phyloP scores from a whole-genome alignment of 2,888 invertebrate genomes.

The Morpho achilles region DNA sequence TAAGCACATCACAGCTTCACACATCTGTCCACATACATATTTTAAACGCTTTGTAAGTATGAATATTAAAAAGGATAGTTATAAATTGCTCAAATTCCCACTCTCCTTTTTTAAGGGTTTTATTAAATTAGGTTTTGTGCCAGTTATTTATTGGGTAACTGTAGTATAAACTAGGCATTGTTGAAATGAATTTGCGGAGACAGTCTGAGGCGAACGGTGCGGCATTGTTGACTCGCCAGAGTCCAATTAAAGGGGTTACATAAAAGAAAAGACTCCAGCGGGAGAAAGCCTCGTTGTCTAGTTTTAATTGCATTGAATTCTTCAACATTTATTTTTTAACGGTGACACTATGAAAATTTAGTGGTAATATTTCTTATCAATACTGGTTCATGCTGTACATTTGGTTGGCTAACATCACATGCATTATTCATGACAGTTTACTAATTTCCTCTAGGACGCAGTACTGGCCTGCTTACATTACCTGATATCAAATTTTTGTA shows the following conservation, averaged over 20 bases:
- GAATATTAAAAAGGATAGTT: too few species aligned
- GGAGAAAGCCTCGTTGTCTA: slow-evolving; percentile 15
- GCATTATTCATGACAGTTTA: slow-evolving; percentile 14
- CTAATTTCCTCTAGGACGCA: slow-evolving; percentile 8
- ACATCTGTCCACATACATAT: too few species aligned
- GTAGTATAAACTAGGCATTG: too few species aligned
- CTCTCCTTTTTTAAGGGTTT: too few species aligned
- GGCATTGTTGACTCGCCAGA: slow-evolving; percentile 12
- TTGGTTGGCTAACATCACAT: slow-evolving; percentile 6
- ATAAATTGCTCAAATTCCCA: too few species aligned
- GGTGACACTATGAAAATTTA: background rate
- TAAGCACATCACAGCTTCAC: too few species aligned
- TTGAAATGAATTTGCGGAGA: slow-evolving; percentile 1
- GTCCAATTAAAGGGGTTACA: slow-evolving; percentile 14
- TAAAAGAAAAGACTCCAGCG: slow-evolving; percentile 9
- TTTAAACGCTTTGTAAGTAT: too few species aligned
- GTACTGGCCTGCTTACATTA: background rate
- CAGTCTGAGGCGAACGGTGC: slow-evolving; percentile 5
- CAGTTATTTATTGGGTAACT: too few species aligned
- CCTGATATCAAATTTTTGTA: background rate
- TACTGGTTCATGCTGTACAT: slow-evolving; percentile 4
- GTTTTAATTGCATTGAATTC: slow-evolving; percentile 15
- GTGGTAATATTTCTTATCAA: slow-evolving; percentile 2
- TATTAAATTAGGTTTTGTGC: too few species aligned
- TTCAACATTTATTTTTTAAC: slow-evolving; percentile 9